Conservation (phyloP, 2,797 vertebrate species). For the Aratinga solstitialis region DNA sequence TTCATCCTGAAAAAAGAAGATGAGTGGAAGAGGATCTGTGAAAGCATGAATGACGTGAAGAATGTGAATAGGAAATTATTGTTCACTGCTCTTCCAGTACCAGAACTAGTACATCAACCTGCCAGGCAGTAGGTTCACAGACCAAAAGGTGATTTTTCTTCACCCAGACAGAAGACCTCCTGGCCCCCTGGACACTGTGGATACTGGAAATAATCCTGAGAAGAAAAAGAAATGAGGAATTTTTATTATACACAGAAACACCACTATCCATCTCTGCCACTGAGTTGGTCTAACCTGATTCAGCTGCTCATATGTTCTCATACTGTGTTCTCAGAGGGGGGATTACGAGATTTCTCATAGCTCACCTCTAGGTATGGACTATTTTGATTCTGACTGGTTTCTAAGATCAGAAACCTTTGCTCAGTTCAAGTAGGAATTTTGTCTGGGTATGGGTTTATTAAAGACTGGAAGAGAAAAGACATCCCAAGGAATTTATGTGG, state of each 20-base stretch:
- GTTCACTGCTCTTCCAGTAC: neutral
- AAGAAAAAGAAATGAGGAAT: neutral
- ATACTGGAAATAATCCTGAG: neutral
- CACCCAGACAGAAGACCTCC: neutral
- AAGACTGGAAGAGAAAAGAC: neutral
- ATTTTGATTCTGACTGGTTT: conserved; percentile 28
- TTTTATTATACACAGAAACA: neutral
- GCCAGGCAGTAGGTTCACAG: neutral
- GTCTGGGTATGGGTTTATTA: conserved; percentile 1
- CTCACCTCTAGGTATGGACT: neutral
- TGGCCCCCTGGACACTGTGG: neutral
- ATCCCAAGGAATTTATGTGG: neutral
- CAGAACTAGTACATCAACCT: neutral
- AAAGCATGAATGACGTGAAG: conserved; percentile 28
- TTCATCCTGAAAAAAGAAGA: neutral
- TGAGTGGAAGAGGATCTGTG: neutral
- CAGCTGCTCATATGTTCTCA: neutral
- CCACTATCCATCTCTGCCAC: neutral
- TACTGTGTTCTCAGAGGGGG: neutral
- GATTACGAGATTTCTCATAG: conserved; percentile 35
- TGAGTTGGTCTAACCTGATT: neutral
- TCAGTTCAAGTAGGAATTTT: conserved; percentile 24
- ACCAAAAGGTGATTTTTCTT: neutral
- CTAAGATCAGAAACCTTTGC: neutral
- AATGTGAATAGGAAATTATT: conserved; percentile 12